Conservation (phyloP, 30 jellyfish, hydroid and myxozoan species). For the Aurelia sp. region DNA sequence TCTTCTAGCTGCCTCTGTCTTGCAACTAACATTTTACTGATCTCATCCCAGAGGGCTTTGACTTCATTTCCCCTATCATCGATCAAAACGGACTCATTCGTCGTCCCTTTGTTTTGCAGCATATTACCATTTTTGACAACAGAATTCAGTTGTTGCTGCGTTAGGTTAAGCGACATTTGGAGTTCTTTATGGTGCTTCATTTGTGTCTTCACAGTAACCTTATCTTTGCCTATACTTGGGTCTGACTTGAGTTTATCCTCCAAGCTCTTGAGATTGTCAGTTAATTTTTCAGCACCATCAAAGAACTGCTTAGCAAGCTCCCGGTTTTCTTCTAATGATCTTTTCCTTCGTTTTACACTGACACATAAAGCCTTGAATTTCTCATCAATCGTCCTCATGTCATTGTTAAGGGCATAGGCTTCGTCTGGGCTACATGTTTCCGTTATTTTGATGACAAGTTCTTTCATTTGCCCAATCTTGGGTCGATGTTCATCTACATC, state of each 20-base stretch:
- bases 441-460: slow-evolving; percentile 64
- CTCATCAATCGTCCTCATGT: slow-evolving; percentile 62
- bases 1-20: slow-evolving; percentile 94
- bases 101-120: slow-evolving; percentile 79
- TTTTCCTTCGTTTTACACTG: slow-evolving; percentile 74
- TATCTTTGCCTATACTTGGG: slow-evolving; percentile 88
- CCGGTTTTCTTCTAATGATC: slow-evolving; percentile 85
- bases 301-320: slow-evolving; percentile 85
- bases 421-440: slow-evolving; percentile 88
- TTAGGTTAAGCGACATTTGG: slow-evolving; percentile 62
- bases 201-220: slow-evolving; percentile 91
- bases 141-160: slow-evolving; percentile 78
- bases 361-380: slow-evolving; percentile 74
- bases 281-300: slow-evolving; percentile 81
- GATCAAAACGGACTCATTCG: slow-evolving; percentile 73
- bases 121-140: slow-evolving; percentile 77
- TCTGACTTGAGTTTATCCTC: slow-evolving; percentile 79
- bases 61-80: slow-evolving; percentile 80
- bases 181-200: slow-evolving; percentile 84
- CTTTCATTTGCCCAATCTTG: slow-evolving; percentile 47
- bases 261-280: slow-evolving; percentile 67
- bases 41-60: slow-evolving; percentile 87
- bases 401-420: slow-evolving; percentile 71
- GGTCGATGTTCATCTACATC: slow-evolving; percentile 83
- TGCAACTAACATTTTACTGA: slow-evolving; percentile 84